Conservation (phyloP, 2,797 vertebrate species). For the Cryptoblepharus egeriae region DNA sequence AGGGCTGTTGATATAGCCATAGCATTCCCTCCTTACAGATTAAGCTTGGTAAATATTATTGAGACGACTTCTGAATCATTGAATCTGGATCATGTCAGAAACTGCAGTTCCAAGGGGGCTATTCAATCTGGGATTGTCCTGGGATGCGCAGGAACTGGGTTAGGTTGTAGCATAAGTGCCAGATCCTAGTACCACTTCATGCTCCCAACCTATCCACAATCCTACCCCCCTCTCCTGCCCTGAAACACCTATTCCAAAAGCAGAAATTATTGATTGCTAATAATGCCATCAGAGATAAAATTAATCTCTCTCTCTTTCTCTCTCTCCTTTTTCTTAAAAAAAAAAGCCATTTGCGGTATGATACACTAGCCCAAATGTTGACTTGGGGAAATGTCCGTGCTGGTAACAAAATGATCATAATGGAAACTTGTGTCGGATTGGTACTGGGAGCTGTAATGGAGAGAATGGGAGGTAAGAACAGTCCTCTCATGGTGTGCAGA, state of each 20-base stretch:
- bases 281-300: constrained; percentile 16
- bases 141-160: no score
- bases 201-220: no score
- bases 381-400: constrained; percentile 92
- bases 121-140: no score
- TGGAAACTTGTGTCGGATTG: constrained; percentile 94
- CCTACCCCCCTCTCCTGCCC: no score
- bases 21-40: neutral
- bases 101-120: no score
- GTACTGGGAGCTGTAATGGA: constrained; percentile 95
- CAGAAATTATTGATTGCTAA: neutral
- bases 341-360: constrained; percentile 91
- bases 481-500: rapidly evolving
- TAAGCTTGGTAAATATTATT: neutral
- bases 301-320: constrained; percentile 7
- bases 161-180: no score
- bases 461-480: constrained; percentile 89
- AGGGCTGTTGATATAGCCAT: neutral
- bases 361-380: constrained; percentile 94
- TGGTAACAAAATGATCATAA: constrained; percentile 92
- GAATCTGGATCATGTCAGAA: no score
- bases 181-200: no score
- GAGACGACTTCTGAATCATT: neutral
- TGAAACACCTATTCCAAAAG: no score
- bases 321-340: no score